Conservation (phyloP, 2,888 invertebrate genomes). For the Augochlorella aurata region DNA sequence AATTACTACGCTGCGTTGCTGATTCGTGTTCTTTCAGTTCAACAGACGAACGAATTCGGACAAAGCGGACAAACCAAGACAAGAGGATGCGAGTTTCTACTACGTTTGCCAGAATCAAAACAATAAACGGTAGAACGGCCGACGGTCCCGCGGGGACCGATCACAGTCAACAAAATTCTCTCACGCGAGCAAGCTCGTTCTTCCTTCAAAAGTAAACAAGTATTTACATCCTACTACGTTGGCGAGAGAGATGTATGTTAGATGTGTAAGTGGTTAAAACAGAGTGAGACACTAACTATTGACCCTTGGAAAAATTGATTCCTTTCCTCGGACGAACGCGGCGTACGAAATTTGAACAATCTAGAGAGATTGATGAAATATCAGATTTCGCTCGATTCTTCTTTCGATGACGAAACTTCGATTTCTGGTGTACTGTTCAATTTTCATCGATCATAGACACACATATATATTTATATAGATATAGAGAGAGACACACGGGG, state of each 20-base stretch:
- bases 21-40: constrained; percentile 25
- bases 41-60: constrained; percentile 27
- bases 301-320: constrained; percentile 20
- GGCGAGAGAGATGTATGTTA: constrained; percentile 18
- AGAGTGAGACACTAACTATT: constrained; percentile 23
- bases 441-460: constrained; percentile 2
- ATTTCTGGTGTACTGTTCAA: not conserved
- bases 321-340: constrained; percentile 1
- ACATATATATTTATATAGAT: not conserved
- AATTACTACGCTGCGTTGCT: constrained; percentile 50
- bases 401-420: not conserved
- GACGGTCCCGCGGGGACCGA: not conserved
- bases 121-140: constrained; percentile 10
- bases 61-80: constrained; percentile 44
- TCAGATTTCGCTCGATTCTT: not conserved
- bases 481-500: constrained; percentile 1
- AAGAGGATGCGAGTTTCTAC: constrained; percentile 40
- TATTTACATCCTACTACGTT: constrained; percentile 29
- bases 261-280: constrained; percentile 12
- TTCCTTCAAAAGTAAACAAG: constrained; percentile 2
- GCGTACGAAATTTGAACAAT: not conserved
- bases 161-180: constrained; percentile 13
- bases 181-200: constrained; percentile 25
- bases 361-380: not conserved
- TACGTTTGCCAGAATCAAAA: constrained; percentile 23